A percentile compares a stretch with the other conserved stretches of the same genome.
Conservation (phyloP, 1,140 invertebrate genomes). For the Uloborus diversus region DNA sequence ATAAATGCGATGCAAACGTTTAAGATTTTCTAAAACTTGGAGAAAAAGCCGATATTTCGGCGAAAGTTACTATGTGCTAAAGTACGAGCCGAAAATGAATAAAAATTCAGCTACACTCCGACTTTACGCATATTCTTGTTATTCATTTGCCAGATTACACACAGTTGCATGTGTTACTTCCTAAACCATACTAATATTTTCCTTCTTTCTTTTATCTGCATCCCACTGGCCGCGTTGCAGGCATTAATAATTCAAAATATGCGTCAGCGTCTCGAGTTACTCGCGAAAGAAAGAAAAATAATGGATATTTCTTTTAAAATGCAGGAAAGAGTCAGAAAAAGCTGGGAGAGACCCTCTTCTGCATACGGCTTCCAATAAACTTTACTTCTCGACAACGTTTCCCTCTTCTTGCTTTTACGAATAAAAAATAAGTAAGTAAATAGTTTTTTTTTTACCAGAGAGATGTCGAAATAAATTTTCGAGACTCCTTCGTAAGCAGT, state of each 20-base stretch:
- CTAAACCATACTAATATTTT: not conserved
- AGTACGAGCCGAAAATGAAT: no score
- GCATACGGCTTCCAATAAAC: not conserved
- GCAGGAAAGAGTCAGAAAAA: not conserved
- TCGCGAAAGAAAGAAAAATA: not conserved
- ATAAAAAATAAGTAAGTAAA: conserved; percentile 14
- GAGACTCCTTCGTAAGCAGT: not conserved
- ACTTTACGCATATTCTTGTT: no score
- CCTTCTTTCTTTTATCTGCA: not conserved
- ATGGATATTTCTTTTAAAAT: not conserved
- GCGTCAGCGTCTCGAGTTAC: not conserved
- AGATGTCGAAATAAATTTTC: conserved; percentile 28
- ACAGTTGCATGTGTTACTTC: no score
- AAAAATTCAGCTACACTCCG: no score
- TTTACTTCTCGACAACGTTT: not conserved
- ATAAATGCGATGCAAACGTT: no score
- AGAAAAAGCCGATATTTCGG: no score
- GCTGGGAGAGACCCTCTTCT: not conserved
- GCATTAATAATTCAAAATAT: conserved; percentile 15
- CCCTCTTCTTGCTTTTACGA: not conserved
- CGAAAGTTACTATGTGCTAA: no score
- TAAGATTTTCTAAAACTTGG: no score
- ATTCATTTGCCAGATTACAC: no score
- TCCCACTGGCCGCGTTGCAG: not conserved
- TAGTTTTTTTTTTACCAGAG: not conserved